Conservation (phyloP, 2,797 vertebrate species). For the Hoplostethus atlanticus region DNA sequence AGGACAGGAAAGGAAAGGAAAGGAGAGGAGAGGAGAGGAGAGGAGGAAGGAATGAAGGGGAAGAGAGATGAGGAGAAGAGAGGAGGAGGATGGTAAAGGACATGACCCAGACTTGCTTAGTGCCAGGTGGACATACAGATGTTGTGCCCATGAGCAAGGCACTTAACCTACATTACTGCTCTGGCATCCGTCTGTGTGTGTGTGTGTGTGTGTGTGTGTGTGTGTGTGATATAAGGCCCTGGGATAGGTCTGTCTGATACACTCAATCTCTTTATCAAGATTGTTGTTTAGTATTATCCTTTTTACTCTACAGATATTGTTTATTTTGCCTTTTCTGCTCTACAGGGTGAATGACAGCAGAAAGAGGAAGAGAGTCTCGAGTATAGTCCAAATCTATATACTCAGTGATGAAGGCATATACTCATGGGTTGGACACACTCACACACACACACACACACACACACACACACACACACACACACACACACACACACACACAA, state of each 20-base stretch:
- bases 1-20: not conserved
- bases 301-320: too few species aligned
- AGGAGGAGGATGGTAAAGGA: slow-evolving; percentile 11
- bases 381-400: too few species aligned
- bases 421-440: too few species aligned
- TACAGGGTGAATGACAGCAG: too few species aligned
- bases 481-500: too few species aligned
- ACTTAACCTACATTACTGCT: slow-evolving; percentile 50
- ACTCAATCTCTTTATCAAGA: not conserved
- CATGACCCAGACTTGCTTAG: not conserved
- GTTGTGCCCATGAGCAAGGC: slow-evolving; percentile 44
- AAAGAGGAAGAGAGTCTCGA: too few species aligned
- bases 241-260: slow-evolving; percentile 30
- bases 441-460: too few species aligned
- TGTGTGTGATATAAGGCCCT: slow-evolving; percentile 14
- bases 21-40: not conserved
- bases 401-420: too few species aligned
- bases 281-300: too few species aligned
- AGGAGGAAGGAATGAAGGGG: not conserved
- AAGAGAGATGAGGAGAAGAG: not conserved
- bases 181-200: slow-evolving; percentile 22
- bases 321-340: too few species aligned
- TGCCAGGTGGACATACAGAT: slow-evolving; percentile 50
- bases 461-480: too few species aligned
- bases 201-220: slow-evolving; percentile 25